Percentiles rank a stretch among this genome's conserved stretches.
Evolutionary conservation across 2,888 invertebrate species (phyloP).

Genomic region (Alloplasta piceator): DNA sequence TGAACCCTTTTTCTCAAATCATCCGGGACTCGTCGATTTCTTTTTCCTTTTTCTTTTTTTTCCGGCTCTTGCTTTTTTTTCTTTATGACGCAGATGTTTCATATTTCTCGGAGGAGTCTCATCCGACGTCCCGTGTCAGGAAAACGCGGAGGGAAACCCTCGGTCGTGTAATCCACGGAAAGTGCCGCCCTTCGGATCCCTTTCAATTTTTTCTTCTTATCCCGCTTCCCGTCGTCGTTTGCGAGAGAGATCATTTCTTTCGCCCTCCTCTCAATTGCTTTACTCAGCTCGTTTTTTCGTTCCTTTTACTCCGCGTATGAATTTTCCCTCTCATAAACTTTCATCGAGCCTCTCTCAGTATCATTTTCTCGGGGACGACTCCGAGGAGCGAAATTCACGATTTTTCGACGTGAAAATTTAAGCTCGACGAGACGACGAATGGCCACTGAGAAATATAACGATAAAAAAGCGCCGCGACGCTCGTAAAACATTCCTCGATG

Average conservation of each 20-base stretch:
- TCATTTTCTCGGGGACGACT: too few species aligned
- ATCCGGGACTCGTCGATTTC: constrained; percentile 22
- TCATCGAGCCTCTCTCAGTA: too few species aligned
- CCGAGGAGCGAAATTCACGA: too few species aligned
- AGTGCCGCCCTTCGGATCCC: constrained; percentile 17
- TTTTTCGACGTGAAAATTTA: not conserved
- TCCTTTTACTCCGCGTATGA: not conserved
- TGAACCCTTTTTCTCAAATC: not conserved
- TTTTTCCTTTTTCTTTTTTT: too few species aligned
- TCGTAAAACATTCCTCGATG: constrained; percentile 35
- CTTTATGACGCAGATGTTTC: constrained; percentile 53
- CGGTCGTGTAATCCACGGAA: not conserved
- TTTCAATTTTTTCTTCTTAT: constrained; percentile 45
- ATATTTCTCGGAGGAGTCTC: constrained; percentile 27
- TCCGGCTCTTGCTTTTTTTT: too few species aligned
- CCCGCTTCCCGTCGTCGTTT: constrained; percentile 1
- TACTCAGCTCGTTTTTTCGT: too few species aligned
- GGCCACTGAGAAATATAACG: constrained; percentile 7
- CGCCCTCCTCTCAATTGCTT: too few species aligned
- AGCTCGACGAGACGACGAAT: constrained; percentile 4
- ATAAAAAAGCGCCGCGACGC: constrained; percentile 23
- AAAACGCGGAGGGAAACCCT: constrained; percentile 21
- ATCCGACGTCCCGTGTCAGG: constrained; percentile 47
- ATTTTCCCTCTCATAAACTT: too few species aligned
- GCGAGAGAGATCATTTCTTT: constrained; percentile 7